Base-by-base conservation (phyloP, 2,113 vertebrate species). In the Carlito syrichta region DNA sequence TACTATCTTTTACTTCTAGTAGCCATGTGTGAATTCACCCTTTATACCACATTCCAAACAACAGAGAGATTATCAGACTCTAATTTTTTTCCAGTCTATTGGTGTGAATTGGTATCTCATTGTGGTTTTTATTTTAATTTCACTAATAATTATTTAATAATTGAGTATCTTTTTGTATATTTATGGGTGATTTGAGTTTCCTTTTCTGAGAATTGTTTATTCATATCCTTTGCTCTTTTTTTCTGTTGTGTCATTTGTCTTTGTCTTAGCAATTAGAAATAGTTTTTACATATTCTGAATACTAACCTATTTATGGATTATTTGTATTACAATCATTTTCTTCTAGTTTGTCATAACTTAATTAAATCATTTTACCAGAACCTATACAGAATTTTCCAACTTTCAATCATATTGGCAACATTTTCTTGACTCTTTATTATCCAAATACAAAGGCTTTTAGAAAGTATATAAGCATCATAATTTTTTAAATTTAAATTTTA, bases 351-450 rank as follows among this genome's bases (percentile, higher is more conserved):
- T 13, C n/a, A n/a, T n/a, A n/a, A n/a, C 62, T 84, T 95, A 73
- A 92, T 92, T n/a, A 95, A 93, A 89, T 77, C 54, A 74, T 89
- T 87, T 86, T 78, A 54, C 62, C 38, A 92, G 84, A 81, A 35
- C 27, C 23, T 63, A 52, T 9, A 25, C 12, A 81, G 45, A 81
- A 52, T 7, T 60, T 74, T 76, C 91, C 87, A 91, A n/a, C 86
- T 93, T 93, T 86, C 86, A 92, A 78, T 94, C 35, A 52, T 77
- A 27, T 30, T 71, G 60, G 82, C n/a, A 76, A 35, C 62, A 22
- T 77, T 23, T 22, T 91, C 58, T 71, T 82, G 82, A 60, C 17
- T 40, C 88, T 89, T 56, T 85, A 94, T 92, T 86, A 30, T 38
- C 16, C n/a, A 90, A 52, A 83, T 43, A 58, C 12, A 20, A 62